Conservation (phyloP, 1,140 invertebrate species). For the Bombus pyrosoma region DNA sequence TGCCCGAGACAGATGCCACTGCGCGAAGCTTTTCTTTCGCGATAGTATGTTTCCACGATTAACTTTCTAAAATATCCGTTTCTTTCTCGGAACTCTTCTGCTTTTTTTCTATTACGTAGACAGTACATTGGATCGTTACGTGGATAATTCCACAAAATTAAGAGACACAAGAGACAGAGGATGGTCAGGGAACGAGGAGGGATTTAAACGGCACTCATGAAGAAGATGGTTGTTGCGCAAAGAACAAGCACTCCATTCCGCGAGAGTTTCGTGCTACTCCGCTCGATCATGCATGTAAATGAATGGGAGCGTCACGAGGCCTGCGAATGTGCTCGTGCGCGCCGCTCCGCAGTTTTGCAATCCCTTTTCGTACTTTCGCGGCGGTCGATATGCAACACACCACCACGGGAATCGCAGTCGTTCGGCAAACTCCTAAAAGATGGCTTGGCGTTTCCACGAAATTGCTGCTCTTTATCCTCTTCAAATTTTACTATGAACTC, state of each 20-base stretch:
- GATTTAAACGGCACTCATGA: conserved; percentile 27
- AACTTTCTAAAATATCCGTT: background rate
- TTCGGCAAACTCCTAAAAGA: conserved; percentile 53
- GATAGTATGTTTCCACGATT: background rate
- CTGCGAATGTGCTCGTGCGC: conserved; percentile 14
- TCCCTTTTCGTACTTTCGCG: conserved; percentile 63
- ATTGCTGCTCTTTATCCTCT: background rate
- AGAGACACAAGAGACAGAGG: too few species aligned
- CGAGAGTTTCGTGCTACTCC: conserved; percentile 16
- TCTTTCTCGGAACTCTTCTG: background rate
- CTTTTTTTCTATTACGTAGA: background rate
- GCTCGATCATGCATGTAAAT: conserved; percentile 40
- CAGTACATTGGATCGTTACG: background rate
- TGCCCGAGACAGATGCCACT: conserved; percentile 26
- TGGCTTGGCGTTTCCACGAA: conserved; percentile 35
- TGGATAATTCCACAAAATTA: background rate
- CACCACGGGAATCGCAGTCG: conserved; percentile 23
- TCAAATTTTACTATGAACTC: background rate
- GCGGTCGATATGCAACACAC: conserved; percentile 59
- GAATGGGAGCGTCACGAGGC: conserved; percentile 37
- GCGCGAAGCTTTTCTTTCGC: conserved; percentile 15
- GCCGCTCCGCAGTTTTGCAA: conserved; percentile 55
- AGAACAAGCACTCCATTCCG: conserved; percentile 42
- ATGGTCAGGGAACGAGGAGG: background rate
- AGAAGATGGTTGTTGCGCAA: conserved; percentile 30